Evolutionary conservation across 1,140 invertebrate genomes (phyloP), one percentile per base, ranked within the genome.

Genomic region (Pseudomyrmex cubaensis): DNA sequence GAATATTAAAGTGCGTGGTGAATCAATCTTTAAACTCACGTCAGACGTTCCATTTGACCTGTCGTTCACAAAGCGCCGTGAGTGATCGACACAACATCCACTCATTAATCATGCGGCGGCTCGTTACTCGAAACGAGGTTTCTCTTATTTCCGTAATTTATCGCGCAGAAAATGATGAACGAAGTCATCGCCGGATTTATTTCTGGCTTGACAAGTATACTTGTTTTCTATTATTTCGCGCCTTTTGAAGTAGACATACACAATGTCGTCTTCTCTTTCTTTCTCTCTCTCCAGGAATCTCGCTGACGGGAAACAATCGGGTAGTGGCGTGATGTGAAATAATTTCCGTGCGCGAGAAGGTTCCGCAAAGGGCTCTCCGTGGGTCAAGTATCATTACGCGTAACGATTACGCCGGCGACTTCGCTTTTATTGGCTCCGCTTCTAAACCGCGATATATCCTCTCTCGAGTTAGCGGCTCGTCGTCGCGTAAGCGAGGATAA

Each of bases 71-170:
- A 80, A 57, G 64, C 76, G 76, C 59, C 25, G 48, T 70, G 54
- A 80, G 76, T 80, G 70, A 80, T 80, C 66, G 76, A 80, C 72
- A 80, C 76, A 80, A 80, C 76, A 59, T 80, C 44, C 66, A 72
- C 54, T 59, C 76, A 80, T 80, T 72, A 80, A 80, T 80, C 76
- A 78, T 46, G 64, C 17, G 35, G 50, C 66, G 66, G 66, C 67
- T 72, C 76, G 66, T 80, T 72, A 69, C 44, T 59, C 44, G 50
- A 17, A 72, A 52, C 70, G 44, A 35, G 59, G 20, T 66, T 59
- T 59, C 66, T 72, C 66, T 80, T 59, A 80, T 70, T 80, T 72
- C 64, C 22, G 76, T 80, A 80, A 80, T 80, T 80, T 80, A 80
- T 80, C 72, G 59, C 20, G 22, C 46, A 35, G 64, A 35, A 57